A percentile compares a stretch with the other conserved stretches of the same genome.
Conservation (phyloP, 1,140 invertebrate genomes). For the Drosophila prosaltans region DNA sequence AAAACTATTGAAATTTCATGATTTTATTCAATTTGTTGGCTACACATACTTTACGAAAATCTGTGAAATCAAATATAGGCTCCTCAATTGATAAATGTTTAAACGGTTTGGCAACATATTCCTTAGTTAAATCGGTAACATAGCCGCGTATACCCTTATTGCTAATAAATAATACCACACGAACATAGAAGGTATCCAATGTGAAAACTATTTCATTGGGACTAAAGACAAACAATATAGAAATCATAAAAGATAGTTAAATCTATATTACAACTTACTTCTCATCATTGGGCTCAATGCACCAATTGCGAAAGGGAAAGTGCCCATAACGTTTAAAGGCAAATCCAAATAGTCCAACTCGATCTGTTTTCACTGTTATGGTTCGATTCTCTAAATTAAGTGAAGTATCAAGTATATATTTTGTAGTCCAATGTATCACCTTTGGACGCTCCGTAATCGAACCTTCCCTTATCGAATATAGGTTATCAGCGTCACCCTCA, state of each 20-base stretch:
- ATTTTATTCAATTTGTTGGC: neutral
- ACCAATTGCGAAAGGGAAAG: slow-evolving; percentile 70
- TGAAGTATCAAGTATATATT: slow-evolving; percentile 42
- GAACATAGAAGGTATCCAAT: slow-evolving; percentile 65
- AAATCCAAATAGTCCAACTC: slow-evolving; percentile 68
- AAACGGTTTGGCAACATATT: slow-evolving; percentile 41
- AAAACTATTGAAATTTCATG: neutral
- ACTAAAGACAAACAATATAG: slow-evolving; percentile 18
- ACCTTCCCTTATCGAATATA: neutral
- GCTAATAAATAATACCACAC: slow-evolving; percentile 47
- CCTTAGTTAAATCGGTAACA: slow-evolving; percentile 50
- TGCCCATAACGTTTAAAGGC: slow-evolving; percentile 66
- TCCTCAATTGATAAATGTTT: slow-evolving; percentile 62
- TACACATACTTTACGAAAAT: slow-evolving; percentile 58
- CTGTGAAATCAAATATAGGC: slow-evolving; percentile 58
- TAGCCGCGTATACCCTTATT: slow-evolving; percentile 61
- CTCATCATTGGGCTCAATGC: slow-evolving; percentile 44
- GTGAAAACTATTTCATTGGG: slow-evolving; percentile 66
- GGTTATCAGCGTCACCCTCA: neutral
- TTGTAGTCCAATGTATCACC: slow-evolving; percentile 67
- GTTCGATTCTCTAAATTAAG: slow-evolving; percentile 35
- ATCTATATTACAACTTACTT: slow-evolving; percentile 42
- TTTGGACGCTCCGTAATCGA: neutral
- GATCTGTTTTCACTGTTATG: slow-evolving; percentile 65
- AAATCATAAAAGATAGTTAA: neutral